These are phyloP conservation scores for Mustela nigripes DNA, from an alignment of 2,113 vertebrate genomes.

Conservation along the genomic window DNA sequence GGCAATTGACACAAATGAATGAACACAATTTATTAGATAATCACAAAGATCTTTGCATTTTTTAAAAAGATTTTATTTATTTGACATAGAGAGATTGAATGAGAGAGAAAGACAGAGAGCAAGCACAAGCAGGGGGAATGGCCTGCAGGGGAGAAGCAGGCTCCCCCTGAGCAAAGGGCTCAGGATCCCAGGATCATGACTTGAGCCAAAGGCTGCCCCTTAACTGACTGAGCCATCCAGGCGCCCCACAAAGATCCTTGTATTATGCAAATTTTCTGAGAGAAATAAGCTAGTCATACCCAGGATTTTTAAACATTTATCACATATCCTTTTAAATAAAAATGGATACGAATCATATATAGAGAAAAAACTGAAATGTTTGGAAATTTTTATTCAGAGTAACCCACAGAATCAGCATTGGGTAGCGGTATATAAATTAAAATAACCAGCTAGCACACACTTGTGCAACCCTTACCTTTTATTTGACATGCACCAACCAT, in stretches of 20 bases:
- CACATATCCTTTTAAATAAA: neutral
- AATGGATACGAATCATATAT: neutral
- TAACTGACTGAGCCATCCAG: too few species aligned
- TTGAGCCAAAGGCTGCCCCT: too few species aligned
- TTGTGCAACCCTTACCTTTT: neutral
- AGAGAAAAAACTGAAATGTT: neutral
- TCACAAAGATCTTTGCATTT: neutral
- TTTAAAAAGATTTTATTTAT: too few species aligned
- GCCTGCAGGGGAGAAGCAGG: too few species aligned
- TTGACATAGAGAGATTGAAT: too few species aligned
- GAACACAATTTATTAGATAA: constrained; percentile 26
- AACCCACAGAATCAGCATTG: neutral
- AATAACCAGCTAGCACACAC: neutral
- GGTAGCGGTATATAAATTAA: neutral
- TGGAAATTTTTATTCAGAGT: constrained; percentile 34
- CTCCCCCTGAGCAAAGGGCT: too few species aligned
- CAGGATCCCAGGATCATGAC: too few species aligned
- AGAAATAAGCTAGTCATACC: constrained; percentile 25
- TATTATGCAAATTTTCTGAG: neutral
- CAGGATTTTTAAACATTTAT: neutral
- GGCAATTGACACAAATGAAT: constrained; percentile 1
- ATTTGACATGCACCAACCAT: neutral
- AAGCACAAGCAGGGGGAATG: too few species aligned
- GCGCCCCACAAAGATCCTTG: neutral
- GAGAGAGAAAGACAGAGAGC: too few species aligned